These are phyloP conservation scores for Muschampia plurimacula DNA, from an alignment of 2,888 invertebrate genomes.

Conservation along the genomic window DNA sequence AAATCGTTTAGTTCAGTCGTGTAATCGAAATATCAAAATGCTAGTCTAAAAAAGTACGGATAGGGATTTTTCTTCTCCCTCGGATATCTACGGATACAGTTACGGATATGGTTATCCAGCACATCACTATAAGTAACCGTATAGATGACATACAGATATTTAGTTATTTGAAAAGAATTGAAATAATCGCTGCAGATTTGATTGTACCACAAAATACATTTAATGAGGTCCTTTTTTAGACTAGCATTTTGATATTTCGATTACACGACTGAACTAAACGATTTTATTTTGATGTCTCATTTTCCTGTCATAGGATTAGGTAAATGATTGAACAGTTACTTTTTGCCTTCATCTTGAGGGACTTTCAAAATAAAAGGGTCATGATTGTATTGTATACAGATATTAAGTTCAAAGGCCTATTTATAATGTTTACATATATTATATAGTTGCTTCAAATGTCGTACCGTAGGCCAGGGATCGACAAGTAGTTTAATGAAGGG, in stretches of 20 bases:
- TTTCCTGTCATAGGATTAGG: neutral
- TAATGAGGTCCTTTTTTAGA: neutral
- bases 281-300: conserved; percentile 1
- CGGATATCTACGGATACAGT: no score
- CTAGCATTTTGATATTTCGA: neutral
- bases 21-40: conserved; percentile 1
- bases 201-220: neutral
- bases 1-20: neutral
- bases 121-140: no score
- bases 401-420: neutral
- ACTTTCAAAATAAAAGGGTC: neutral
- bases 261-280: conserved; percentile 2
- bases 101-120: no score
- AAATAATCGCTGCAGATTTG: neutral
- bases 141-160: no score
- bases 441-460: no score
- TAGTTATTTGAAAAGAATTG: neutral
- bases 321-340: conserved; percentile 3
- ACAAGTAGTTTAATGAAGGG: no score
- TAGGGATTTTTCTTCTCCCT: no score
- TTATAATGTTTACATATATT: no score
- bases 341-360: neutral
- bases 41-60: neutral
- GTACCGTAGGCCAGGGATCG: no score
- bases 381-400: neutral